Percentiles rank a stretch among this genome's conserved stretches.
Conservation (phyloP, 2,113 vertebrate species). For the Serilophus lunatus region DNA sequence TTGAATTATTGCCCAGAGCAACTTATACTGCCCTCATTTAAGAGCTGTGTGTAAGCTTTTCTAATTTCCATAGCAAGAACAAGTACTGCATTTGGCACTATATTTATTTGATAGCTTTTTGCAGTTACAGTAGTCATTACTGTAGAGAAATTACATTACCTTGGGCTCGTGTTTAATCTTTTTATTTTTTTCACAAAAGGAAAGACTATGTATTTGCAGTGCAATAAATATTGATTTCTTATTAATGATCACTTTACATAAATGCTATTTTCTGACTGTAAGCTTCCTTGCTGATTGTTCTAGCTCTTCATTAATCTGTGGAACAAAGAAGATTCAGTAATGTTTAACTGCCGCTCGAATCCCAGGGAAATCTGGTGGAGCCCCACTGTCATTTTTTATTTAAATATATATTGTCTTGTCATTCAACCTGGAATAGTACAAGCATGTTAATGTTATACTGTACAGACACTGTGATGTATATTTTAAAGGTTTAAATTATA, state of each 20-base stretch:
- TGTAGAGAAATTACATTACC: neutral
- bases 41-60: conserved; percentile 2
- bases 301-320: neutral
- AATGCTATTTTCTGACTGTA: neutral
- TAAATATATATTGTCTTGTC: conserved; percentile 32
- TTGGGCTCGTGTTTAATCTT: neutral
- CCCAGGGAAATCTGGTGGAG: neutral
- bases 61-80: conserved; percentile 23
- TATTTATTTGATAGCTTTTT: conserved; percentile 36
- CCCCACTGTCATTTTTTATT: neutral
- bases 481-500: conserved; percentile 16
- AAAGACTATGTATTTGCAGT: neutral
- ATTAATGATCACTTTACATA: neutral
- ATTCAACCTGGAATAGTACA: neutral
- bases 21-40: conserved; percentile 29
- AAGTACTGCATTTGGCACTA: neutral
- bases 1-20: conserved; percentile 37
- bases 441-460: neutral
- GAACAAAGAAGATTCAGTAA: neutral
- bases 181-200: neutral
- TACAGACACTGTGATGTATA: neutral
- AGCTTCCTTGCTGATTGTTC: neutral
- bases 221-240: neutral
- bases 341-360: neutral
- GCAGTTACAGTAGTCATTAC: neutral